phyloP scores from a whole-genome alignment of 2,797 vertebrate genomes.

The Kryptopterus vitreolus region DNA sequence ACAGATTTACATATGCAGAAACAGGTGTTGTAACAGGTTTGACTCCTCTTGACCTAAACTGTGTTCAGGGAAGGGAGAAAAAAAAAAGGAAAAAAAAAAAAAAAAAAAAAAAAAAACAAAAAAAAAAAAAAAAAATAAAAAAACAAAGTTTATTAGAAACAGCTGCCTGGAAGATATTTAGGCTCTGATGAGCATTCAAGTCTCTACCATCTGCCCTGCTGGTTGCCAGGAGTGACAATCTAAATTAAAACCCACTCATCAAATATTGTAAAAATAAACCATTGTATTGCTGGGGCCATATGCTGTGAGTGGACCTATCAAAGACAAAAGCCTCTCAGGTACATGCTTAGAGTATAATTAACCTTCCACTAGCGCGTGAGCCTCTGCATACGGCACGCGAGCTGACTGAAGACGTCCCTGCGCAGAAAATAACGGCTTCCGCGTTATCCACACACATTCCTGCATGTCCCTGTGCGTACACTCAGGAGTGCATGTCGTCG shows the following conservation, averaged over 20 bases:
- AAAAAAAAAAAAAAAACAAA: conserved; percentile 50
- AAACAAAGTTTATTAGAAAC: conserved; percentile 84
- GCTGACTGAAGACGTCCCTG: conserved; percentile 43
- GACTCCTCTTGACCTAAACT: conserved; percentile 86
- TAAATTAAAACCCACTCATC: conserved; percentile 86
- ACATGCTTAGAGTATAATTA: conserved; percentile 54
- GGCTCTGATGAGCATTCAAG: conserved; percentile 83
- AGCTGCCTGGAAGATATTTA: conserved; percentile 84
- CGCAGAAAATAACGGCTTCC: conserved; percentile 40
- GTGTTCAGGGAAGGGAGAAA: conserved; percentile 59
- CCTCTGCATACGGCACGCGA: conserved; percentile 10
- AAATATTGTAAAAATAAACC: conserved; percentile 83
- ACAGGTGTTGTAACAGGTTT: conserved; percentile 97
- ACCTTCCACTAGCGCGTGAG: conserved; percentile 43
- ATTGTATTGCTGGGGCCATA: conserved; percentile 76
- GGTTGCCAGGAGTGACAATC: conserved; percentile 87
- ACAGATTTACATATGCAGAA: conserved; percentile 92
- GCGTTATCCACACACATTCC: conserved; percentile 34
- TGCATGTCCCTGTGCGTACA: conserved; percentile 28
- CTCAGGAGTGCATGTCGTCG: conserved; percentile 6
- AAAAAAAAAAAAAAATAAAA: too few species aligned
- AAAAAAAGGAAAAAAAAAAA: conserved; percentile 24
- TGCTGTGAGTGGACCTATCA: conserved; percentile 63
- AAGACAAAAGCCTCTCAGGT: conserved; percentile 57
- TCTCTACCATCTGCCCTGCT: conserved; percentile 85